Percentiles rank a stretch among this genome's conserved stretches.
Evolutionary conservation across 2,113 vertebrate species (phyloP).

Genomic region (Callionymus lyra): DNA sequence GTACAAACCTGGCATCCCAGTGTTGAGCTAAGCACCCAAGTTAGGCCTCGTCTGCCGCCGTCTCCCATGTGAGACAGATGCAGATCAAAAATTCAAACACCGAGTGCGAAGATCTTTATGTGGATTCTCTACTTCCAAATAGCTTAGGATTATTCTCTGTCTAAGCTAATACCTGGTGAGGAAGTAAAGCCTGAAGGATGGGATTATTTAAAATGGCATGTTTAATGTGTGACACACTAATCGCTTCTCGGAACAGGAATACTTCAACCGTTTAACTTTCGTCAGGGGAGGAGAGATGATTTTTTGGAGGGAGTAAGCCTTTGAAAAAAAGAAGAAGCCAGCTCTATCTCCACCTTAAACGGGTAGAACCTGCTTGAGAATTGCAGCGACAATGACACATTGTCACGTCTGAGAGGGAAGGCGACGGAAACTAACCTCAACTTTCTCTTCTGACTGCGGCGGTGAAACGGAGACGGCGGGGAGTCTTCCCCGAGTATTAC

Average conservation of each 20-base stretch:
- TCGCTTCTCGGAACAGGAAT: conserved; percentile 85
- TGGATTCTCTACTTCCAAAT: conserved; percentile 83
- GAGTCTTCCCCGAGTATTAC: conserved; percentile 35
- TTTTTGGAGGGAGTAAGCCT: conserved; percentile 44
- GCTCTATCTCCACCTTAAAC: conserved; percentile 26
- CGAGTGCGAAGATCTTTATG: conserved; percentile 94
- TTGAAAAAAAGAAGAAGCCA: conserved; percentile 50
- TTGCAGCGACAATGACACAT: conserved; percentile 58
- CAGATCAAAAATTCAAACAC: conserved; percentile 81
- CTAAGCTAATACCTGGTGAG: conserved; percentile 99
- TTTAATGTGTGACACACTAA: conserved; percentile 93
- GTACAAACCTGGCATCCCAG: conserved; percentile 38
- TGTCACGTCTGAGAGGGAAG: conserved; percentile 39
- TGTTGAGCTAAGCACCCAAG: conserved; percentile 40
- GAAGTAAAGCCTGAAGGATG: conserved; percentile 99
- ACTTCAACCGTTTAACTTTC: conserved; percentile 77
- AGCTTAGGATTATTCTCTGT: conserved; percentile 95
- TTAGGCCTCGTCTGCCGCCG: conserved; percentile 30
- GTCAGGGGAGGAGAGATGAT: conserved; percentile 50
- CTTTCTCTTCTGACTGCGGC: conserved; percentile 32
- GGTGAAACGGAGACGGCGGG: conserved; percentile 14
- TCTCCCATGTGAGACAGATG: conserved; percentile 39
- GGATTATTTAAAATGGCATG: conserved; percentile 98
- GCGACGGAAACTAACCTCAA: conserved; percentile 29
- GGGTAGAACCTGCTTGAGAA: conserved; percentile 50